Base-by-base conservation (phyloP, 2,113 vertebrate species). In the Podiceps cristatus region DNA sequence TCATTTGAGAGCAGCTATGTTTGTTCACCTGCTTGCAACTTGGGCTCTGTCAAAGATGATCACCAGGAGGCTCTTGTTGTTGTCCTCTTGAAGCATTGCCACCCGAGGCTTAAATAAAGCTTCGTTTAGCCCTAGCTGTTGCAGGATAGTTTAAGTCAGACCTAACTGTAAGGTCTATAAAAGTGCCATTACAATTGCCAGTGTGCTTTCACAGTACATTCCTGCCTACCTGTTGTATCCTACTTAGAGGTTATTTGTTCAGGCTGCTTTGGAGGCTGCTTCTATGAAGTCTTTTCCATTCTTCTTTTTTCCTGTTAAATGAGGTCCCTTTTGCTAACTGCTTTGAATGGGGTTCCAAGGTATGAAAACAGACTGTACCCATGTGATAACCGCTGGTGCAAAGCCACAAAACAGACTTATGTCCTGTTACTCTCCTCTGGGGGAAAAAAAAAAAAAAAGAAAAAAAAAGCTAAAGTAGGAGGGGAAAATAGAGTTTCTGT, bases 21-120 rank as follows among this genome's bases (percentile, higher is more conserved):
- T 87, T 88, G 14, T 68, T 89, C 44, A 18, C 28, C 42, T 81
- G n/a, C 83, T 91, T 93, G 37, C 64, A 91, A 66, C 35, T n/a
- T 77, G 8, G 6, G 22, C 27, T 72, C 55, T 77, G 53, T 85
- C 75, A 92, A 80, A 76, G 71, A 76, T 71, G 56, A 94, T 85
- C 95, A 79, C 53, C 72, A 79, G n/a, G 53, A 74, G 17, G 12
- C 5, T 80, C 62, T 92, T 7, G 6, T 86, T 86, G 56, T 35
- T 82, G 47, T 80, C 55, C 44, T 85, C 76, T 84, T 64, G 68
- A 92, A 91, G 28, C 31, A 80, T 76, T 95, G 47, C 74, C 92
- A 94, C 60, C 58, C 40, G 24, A 73, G 11, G 20, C 33, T 96
- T 93, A 74, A 92, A 92, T 85, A 86, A 96, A 71, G 19, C 52